Evolutionary conservation across 2,113 vertebrate genomes (phyloP), one percentile per base, ranked within the genome.

Genomic region (Lamprotornis superbus): DNA sequence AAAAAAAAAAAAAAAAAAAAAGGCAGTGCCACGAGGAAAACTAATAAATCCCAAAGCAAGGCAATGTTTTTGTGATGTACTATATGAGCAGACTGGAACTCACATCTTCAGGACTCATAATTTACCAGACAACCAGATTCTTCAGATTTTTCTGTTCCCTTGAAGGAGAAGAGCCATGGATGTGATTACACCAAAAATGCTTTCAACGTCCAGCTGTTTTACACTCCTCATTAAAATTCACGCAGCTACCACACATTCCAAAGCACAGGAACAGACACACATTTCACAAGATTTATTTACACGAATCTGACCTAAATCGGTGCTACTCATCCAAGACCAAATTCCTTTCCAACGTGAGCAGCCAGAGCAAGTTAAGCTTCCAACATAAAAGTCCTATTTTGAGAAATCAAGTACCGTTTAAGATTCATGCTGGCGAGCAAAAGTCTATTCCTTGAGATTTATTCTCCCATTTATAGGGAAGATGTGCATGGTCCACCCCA

Each of bases 191-290:
- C n/a, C 40, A 82, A 55, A 68, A 90, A 60, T 39, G 57, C 63
- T 79, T 92, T 77, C 67, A 80, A 57, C 2, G 0, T 77, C 63
- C 78, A 90, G 78, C 92, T 94, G 63, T 70, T 91, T 93, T 90
- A 88, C 55, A 37, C 75, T 73, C 19, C 56, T 87, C 57, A 18
- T 89, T 89, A 83, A 93, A 88, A 94, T 55, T 65, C 65, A 82
- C 59, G 25, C 70, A 80, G 71, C 81, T 94, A 90, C 93, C 49
- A 11, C 78, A 59, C 82, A 95, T 95, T 95, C 89, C 93, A 79
- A 46, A 84, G 63, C 74, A 33, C 28, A 35, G 75, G 70, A 95
- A 37, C 78, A 97, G 87, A 78, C 21, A 87, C 77, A 83, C 40
- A 71, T 85, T 87, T 87, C 61, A 57, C 56, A 35, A 79, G 59